These are phyloP conservation scores for Thunnus albacares DNA, from an alignment of 2,797 vertebrate species.

Conservation along the genomic window DNA sequence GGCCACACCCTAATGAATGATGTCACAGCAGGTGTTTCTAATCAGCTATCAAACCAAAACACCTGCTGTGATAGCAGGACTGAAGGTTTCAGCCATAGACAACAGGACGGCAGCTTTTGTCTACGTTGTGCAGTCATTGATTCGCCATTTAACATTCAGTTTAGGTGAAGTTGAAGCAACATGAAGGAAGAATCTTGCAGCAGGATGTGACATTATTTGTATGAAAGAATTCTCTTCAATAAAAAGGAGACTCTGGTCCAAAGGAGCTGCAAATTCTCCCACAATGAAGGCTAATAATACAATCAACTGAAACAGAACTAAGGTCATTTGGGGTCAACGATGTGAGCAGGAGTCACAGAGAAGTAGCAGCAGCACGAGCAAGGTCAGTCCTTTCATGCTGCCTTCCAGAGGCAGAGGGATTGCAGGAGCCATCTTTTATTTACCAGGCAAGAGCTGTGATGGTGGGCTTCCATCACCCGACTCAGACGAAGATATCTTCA, in stretches of 20 bases:
- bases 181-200: background rate
- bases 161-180: background rate
- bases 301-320: background rate
- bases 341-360: background rate
- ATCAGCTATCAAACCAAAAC: conserved; percentile 15
- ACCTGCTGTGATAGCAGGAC: background rate
- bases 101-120: background rate
- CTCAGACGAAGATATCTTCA: conserved; percentile 17
- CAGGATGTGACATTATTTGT: too few species aligned
- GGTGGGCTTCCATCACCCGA: conserved; percentile 12
- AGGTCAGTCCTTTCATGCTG: conserved; percentile 11
- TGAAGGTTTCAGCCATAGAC: background rate
- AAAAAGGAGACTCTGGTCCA: too few species aligned
- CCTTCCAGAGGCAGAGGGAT: conserved; percentile 13
- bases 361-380: background rate
- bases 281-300: background rate
- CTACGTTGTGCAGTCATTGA: background rate
- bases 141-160: background rate
- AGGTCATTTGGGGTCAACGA: background rate
- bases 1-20: conserved; percentile 33
- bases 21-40: conserved; percentile 25
- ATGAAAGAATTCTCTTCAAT: too few species aligned
- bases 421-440: conserved; percentile 47
- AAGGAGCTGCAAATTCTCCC: background rate
- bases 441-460: conserved; percentile 20